Conservation (phyloP, 2,113 vertebrate species). For the Ammodytes marinus region DNA sequence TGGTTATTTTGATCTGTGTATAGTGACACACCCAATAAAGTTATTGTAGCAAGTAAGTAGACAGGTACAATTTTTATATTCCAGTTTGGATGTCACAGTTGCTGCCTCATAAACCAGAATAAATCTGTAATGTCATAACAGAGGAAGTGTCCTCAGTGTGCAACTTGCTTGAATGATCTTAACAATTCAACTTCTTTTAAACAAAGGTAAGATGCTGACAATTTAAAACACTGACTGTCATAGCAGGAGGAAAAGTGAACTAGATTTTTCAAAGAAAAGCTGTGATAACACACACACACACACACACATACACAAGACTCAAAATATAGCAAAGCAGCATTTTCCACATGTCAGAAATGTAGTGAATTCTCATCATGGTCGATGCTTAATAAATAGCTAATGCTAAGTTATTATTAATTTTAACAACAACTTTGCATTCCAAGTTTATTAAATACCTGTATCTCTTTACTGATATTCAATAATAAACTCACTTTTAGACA, state of each 20-base stretch:
- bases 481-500: too few species aligned
- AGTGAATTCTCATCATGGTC: background rate
- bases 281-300: background rate
- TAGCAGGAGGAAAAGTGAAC: background rate
- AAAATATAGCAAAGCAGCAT: background rate
- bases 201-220: background rate
- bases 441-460: too few species aligned
- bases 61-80: background rate
- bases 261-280: background rate
- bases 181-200: background rate
- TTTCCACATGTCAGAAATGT: background rate
- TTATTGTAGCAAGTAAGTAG: background rate
- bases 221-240: background rate
- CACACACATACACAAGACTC: background rate
- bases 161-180: background rate
- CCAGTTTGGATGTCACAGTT: background rate
- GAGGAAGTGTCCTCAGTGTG: background rate
- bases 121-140: background rate
- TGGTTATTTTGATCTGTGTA: constrained; percentile 22
- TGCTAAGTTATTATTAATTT: background rate
- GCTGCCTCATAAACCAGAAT: too few species aligned
- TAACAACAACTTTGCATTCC: too few species aligned
- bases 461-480: too few species aligned
- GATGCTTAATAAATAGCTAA: too few species aligned
- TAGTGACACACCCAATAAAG: background rate